A percentile compares a stretch with the other conserved stretches of the same genome.
Conservation (phyloP, 2,797 vertebrate species). For the Aselliscus stoliczkanus region DNA sequence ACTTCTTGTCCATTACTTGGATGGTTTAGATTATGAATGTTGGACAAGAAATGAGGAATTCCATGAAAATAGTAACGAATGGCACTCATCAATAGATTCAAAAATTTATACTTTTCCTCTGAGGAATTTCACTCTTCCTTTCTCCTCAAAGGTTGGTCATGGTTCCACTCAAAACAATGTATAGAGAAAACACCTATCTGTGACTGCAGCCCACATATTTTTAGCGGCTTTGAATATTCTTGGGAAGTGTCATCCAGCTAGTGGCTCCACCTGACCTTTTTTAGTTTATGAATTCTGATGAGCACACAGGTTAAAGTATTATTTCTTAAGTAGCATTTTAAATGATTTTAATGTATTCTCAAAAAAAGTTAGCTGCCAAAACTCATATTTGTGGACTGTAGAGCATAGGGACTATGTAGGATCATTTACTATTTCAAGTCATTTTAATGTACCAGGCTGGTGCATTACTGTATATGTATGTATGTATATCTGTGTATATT, state of each 20-base stretch:
- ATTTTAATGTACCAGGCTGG: not conserved
- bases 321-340: conserved; percentile 35
- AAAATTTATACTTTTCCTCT: not conserved
- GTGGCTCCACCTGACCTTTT: not conserved
- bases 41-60: not conserved
- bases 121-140: not conserved
- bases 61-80: not conserved
- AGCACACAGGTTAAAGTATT: conserved; percentile 35
- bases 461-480: not conserved
- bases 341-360: conserved; percentile 53
- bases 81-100: not conserved
- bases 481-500: not conserved
- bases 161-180: not conserved
- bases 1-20: not conserved
- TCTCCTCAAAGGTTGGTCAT: not conserved
- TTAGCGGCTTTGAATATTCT: not conserved
- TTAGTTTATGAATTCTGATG: conserved; percentile 46
- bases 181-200: not conserved
- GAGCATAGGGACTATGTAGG: not conserved
- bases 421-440: not conserved
- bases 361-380: conserved; percentile 14
- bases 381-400: not conserved
- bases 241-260: not conserved
- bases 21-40: not conserved
- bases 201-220: not conserved